A percentile compares a stretch with the other conserved stretches of the same genome.
phyloP scores from a whole-genome alignment of 2,888 invertebrate genomes.

The Drosophila paranaensis region DNA sequence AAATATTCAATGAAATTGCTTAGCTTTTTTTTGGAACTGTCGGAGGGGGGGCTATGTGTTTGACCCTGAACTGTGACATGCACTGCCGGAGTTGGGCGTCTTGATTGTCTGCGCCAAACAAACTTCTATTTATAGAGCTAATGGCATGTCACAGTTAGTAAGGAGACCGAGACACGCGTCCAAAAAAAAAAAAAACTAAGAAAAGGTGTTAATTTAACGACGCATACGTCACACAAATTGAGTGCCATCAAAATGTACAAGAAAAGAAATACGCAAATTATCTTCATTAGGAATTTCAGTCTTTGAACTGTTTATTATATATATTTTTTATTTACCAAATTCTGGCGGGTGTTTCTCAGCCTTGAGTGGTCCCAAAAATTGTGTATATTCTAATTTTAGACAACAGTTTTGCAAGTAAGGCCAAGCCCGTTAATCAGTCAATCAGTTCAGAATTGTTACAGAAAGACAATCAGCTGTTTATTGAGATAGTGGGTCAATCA shows the following conservation, averaged over 20 bases:
- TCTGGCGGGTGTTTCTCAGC: background rate
- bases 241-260: conserved; percentile 21
- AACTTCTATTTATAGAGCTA: conserved; percentile 40
- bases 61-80: conserved; percentile 51
- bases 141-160: conserved; percentile 30
- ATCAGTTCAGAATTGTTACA: background rate
- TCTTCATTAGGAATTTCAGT: background rate
- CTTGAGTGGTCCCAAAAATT: background rate
- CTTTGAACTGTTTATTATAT: conserved; percentile 1
- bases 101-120: conserved; percentile 31
- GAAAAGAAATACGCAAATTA: conserved; percentile 3
- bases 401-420: background rate
- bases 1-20: conserved; percentile 48
- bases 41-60: background rate
- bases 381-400: background rate
- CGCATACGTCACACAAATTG: conserved; percentile 52
- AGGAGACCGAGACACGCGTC: conserved; percentile 17
- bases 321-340: background rate
- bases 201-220: conserved; percentile 60
- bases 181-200: conserved; percentile 17
- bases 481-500: background rate
- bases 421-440: background rate
- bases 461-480: background rate
- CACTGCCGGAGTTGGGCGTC: conserved; percentile 13
- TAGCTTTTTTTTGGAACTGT: background rate